Base-by-base conservation (phyloP, 2,797 vertebrate genomes). In the Acanthurus lineatus region DNA sequence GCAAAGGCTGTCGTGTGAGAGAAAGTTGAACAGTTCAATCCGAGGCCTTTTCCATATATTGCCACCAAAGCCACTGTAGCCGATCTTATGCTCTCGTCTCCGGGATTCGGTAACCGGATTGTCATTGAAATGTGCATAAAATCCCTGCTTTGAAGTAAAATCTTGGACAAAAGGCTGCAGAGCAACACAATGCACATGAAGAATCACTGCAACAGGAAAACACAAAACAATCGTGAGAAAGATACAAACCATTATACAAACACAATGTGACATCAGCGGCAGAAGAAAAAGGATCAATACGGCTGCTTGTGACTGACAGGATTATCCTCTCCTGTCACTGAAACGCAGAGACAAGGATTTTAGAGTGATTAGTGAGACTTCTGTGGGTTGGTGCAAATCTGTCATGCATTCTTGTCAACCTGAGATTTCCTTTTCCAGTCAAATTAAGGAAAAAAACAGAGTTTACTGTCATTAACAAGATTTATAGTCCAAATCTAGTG, bases 121-220 rank as follows among this genome's bases (percentile, higher is more conserved):
- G 19, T 79, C 42, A 51, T 70, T 85, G 68, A 74, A 68, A 80
- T 70, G 58, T 74, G 61, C 40, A 56, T 51, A 32, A 61, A 79
- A 77, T 54, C 74, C 45, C 20, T 7, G 32, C 87, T 87, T 83
- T 85, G 69, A 84, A 73, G 60, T 62, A 35, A 64, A 84, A 76
- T 79, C 48, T 20, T 52, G 47, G 35, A 69, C 48, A 82, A 51
- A 67, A 47, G 35, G 65, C 40, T 76, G 45, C 47, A 52, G 58
- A 32, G 16, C 76, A 73, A 65, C 54, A 72, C 56, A 75, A 62
- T 47, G 20, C 52, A 59, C 44, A 65, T 14, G 9, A 48, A 74
- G 25, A 73, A 56, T 38, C 58, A 59, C 42, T 59, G 35, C n/a
- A 57, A 42, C 40, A 40, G 58, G 16, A 58, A 58, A 67, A 61